Conservation (phyloP, 2,888 invertebrate species). For the Drosophila flavopinicola region DNA sequence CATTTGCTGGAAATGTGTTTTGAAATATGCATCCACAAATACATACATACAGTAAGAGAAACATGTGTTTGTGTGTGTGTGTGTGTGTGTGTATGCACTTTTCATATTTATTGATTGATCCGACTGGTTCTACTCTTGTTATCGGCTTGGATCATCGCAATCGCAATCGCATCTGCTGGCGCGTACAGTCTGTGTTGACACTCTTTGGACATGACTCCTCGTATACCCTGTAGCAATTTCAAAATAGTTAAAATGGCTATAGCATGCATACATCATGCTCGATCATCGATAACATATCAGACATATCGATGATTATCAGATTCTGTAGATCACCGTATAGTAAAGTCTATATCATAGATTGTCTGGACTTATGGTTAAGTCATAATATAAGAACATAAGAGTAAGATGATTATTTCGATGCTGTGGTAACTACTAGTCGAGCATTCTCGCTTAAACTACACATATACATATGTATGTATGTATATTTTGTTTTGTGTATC, state of each 20-base stretch:
- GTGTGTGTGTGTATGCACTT: constrained; percentile 8
- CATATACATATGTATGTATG: background rate
- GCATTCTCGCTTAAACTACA: background rate
- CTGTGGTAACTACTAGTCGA: background rate
- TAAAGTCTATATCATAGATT: too few relatives aligned
- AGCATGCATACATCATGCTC: background rate
- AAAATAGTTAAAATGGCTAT: background rate
- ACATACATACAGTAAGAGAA: background rate
- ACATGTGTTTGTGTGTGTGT: background rate
- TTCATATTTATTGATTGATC: constrained; percentile 50
- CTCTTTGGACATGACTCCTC: constrained; percentile 13
- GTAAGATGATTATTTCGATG: too few relatives aligned
- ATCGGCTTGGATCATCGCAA: constrained; percentile 39
- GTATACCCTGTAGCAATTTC: background rate
- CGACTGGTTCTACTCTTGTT: constrained; percentile 30
- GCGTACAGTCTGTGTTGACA: constrained; percentile 32
- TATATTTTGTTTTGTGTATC: constrained; percentile 3
- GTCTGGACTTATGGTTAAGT: too few relatives aligned
- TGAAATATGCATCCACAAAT: constrained; percentile 24
- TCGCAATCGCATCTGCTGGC: constrained; percentile 23
- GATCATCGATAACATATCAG: too few relatives aligned
- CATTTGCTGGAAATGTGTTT: constrained; percentile 49
- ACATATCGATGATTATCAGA: too few relatives aligned
- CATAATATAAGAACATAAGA: too few relatives aligned
- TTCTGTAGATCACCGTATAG: too few relatives aligned